These are phyloP conservation scores for Poeciliopsis paucimaculata DNA, from an alignment of 2,797 vertebrate genomes.

Conservation along the genomic window DNA sequence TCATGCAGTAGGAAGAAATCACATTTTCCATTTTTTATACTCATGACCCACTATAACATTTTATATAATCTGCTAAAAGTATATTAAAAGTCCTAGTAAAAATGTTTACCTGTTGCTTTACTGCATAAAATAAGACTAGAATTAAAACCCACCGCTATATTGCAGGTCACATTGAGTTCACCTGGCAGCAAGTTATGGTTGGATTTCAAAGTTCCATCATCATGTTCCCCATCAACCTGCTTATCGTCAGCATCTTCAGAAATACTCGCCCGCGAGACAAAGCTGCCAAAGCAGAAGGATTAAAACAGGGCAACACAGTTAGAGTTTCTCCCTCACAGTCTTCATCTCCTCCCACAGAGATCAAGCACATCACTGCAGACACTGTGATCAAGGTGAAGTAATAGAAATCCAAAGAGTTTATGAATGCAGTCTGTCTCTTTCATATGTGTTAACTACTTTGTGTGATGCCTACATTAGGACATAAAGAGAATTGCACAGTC, in stretches of 20 bases:
- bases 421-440: neutral
- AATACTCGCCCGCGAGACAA: constrained; percentile 78
- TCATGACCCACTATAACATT: neutral
- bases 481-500: constrained; percentile 88
- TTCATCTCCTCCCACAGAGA: constrained; percentile 65
- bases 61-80: neutral
- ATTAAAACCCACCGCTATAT: constrained; percentile 10
- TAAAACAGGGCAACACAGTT: constrained; percentile 76
- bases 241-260: constrained; percentile 96
- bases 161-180: constrained; percentile 92
- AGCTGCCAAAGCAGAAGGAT: constrained; percentile 55
- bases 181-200: constrained; percentile 95
- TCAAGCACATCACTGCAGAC: constrained; percentile 85
- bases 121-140: neutral
- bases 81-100: neutral
- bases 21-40: neutral
- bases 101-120: neutral
- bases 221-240: constrained; percentile 96
- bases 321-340: constrained; percentile 75
- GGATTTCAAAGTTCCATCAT: constrained; percentile 95
- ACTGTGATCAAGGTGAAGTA: constrained; percentile 86
- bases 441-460: constrained; percentile 13
- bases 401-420: neutral
- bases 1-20: neutral
- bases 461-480: constrained; percentile 78